Percentiles rank a stretch among this genome's conserved stretches.
Evolutionary conservation across 2,888 invertebrate genomes (phyloP).

Genomic region (Papilio protenor): DNA sequence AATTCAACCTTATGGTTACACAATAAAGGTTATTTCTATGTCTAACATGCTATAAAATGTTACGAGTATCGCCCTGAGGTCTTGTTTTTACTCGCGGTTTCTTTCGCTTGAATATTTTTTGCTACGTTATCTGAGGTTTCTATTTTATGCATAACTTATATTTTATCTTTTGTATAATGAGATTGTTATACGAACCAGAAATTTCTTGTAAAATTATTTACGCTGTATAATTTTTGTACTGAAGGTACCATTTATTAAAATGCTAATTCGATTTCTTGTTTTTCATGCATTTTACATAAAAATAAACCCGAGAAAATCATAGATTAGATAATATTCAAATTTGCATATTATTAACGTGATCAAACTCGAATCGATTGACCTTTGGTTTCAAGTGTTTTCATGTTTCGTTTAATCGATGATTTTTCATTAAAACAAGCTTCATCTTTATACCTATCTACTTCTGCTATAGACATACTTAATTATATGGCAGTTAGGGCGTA

Average conservation of each 20-base stretch:
- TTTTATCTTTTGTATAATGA: conserved; percentile 6
- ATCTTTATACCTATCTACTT: neutral
- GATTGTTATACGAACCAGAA: conserved; percentile 35
- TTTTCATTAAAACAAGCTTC: neutral
- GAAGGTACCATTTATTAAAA: neutral
- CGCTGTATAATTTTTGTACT: neutral
- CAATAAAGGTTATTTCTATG: conserved; percentile 43
- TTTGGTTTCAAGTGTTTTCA: no score
- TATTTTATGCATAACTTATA: conserved; percentile 12
- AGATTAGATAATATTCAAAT: no score
- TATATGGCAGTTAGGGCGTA: conserved; percentile 21
- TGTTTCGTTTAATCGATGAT: neutral
- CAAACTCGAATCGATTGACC: no score
- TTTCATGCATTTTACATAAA: neutral
- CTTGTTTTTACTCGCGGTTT: conserved; percentile 32
- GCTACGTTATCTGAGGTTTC: conserved; percentile 24
- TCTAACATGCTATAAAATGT: conserved; percentile 31
- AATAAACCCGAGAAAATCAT: neutral
- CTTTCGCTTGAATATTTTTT: conserved; percentile 21
- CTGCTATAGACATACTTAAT: neutral
- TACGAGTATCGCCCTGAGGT: conserved; percentile 14
- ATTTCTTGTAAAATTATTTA: neutral
- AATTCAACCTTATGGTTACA: conserved; percentile 45
- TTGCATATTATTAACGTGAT: no score
- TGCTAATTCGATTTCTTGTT: neutral